Conservation (phyloP, 1,140 invertebrate species). For the Metaphire vulgaris region DNA sequence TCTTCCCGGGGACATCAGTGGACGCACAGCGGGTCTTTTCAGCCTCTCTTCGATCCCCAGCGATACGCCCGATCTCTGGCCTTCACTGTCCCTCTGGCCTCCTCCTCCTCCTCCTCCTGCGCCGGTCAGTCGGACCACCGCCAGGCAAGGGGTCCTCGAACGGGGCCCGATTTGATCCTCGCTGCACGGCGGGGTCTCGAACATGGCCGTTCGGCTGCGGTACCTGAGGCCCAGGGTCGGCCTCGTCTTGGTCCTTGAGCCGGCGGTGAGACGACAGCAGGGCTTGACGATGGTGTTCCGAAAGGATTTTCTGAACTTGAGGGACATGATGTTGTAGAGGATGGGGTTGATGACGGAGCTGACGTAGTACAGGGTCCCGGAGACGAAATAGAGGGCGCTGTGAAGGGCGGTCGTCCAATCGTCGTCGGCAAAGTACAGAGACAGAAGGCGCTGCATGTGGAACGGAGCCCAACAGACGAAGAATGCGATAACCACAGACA, state of each 20-base stretch:
- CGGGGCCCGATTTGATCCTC: background rate
- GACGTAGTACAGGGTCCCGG: conserved; percentile 69
- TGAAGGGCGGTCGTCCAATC: conserved; percentile 12
- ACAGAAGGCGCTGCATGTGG: conserved; percentile 74
- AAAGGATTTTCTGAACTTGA: conserved; percentile 73
- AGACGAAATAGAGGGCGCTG: conserved; percentile 31
- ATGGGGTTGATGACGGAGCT: conserved; percentile 84
- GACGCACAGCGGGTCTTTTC: background rate
- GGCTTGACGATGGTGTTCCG: conserved; percentile 43
- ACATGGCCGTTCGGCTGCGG: background rate
- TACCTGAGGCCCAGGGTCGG: background rate
- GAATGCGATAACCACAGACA: conserved; percentile 83
- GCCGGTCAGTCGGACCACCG: background rate
- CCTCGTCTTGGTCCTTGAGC: background rate
- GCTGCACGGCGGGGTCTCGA: background rate
- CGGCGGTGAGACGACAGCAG: background rate
- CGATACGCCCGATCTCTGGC: background rate
- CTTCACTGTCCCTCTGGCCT: background rate
- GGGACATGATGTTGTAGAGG: conserved; percentile 84
- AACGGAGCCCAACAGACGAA: conserved; percentile 90
- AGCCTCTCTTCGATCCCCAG: background rate
- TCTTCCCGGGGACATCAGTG: background rate
- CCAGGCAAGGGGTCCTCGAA: background rate
- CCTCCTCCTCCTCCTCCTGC: background rate
- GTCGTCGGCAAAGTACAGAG: conserved; percentile 59